These are phyloP conservation scores for Drosophila limbata DNA, from an alignment of 2,888 invertebrate species.

Conservation along the genomic window DNA sequence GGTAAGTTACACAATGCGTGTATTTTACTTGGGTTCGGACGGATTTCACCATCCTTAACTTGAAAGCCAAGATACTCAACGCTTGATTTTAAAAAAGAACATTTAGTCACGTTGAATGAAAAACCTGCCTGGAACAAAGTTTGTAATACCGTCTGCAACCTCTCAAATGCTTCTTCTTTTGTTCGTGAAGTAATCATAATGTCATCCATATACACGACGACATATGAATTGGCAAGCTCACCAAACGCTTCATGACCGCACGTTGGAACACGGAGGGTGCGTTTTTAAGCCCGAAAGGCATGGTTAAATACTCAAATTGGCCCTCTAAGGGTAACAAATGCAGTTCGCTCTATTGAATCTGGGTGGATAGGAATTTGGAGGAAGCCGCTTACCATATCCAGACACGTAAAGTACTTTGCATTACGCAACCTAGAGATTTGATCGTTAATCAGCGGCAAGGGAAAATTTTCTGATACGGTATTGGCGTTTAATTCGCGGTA, in stretches of 20 bases:
- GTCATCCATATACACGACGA: not conserved
- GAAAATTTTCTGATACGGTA: slow-evolving; percentile 12
- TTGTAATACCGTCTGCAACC: not conserved
- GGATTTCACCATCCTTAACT: not conserved
- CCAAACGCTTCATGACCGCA: too few relatives aligned
- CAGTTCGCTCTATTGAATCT: not conserved
- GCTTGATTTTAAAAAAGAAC: not conserved
- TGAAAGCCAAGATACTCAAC: not conserved
- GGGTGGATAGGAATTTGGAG: too few relatives aligned
- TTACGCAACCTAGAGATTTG: too few relatives aligned
- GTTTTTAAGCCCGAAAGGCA: too few relatives aligned
- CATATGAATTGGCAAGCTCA: too few relatives aligned
- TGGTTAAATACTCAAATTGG: too few relatives aligned
- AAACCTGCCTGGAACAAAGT: not conserved
- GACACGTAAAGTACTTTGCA: too few relatives aligned
- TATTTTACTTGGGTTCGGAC: not conserved
- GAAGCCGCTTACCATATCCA: too few relatives aligned
- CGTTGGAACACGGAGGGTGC: too few relatives aligned
- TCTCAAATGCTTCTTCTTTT: not conserved
- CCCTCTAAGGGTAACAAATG: too few relatives aligned
- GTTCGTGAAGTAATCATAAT: not conserved
- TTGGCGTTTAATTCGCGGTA: slow-evolving; percentile 23
- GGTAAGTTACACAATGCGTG: not conserved
- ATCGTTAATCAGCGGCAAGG: not conserved
- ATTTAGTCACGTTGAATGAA: not conserved